Evolutionary conservation across 2,113 vertebrate genomes (phyloP), one percentile per base, ranked within the genome.

Genomic region (Daphoenositta chrysoptera): DNA sequence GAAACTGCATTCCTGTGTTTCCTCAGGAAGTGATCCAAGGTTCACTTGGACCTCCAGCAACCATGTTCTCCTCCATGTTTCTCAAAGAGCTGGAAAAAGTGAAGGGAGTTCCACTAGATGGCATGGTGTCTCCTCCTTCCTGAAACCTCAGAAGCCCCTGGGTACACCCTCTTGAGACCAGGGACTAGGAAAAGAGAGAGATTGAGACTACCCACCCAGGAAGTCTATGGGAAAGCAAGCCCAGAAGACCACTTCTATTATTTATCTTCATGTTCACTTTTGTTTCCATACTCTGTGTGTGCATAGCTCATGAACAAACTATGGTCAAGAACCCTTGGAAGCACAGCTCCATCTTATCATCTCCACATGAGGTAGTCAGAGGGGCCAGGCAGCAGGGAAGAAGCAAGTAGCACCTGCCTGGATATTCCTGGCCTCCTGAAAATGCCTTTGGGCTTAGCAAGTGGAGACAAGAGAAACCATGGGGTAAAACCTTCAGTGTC

Each of bases 381-480:
- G 30, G 15, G 19, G 42, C 16, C 58, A 47, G 51, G 50, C 39
- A 93, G 71, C 11, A 93, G 33, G 35, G n/a, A 87, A 54, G 37
- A 82, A 15, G 27, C 15, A 94, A 73, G 51, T 4, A 90, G 54
- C 78, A 93, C 39, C 81, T 85, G 66, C 39, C 50, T 85, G 77
- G 53, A 45, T 75, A 65, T 54, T 61, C 65, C 2, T 69, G 45
- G 33, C 40, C 61, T 93, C 54, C 45, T 87, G 45, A 47, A 94
- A 96, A 83, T 48, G 60, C 79, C 78, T 90, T 58, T 79, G 71
- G 87, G 60, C 63, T 93, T 56, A 76, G 61, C 89, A 96, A 94
- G 91, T 42, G 37, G 54, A 83, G 75, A 70, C 79, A 86, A 91
- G 82, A 94, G 44, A 94, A 95, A 68, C 30, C 21, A 83, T 15